Conservation (phyloP, 2,888 invertebrate species). For the Odontomyia ornata region DNA sequence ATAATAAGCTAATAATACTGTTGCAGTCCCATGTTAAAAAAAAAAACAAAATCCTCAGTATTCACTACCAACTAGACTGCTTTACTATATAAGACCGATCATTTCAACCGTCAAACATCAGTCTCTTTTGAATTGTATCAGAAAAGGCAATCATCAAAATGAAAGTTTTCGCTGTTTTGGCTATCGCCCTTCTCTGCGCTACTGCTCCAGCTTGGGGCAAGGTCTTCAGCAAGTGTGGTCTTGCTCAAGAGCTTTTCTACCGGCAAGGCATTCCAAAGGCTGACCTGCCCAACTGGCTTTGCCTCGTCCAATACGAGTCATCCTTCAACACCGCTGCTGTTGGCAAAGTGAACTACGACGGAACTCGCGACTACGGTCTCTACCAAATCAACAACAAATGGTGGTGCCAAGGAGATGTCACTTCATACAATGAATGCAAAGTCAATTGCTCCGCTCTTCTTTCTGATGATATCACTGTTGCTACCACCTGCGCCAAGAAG, state of each 20-base stretch:
- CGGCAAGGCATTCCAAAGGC: constrained; percentile 31
- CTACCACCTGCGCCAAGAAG: constrained; percentile 35
- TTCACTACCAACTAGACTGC: too few relatives aligned
- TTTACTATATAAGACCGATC: neutral
- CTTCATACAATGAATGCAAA: constrained; percentile 26
- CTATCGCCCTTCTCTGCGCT: constrained; percentile 27
- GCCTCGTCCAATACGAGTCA: constrained; percentile 33
- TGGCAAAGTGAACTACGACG: constrained; percentile 24
- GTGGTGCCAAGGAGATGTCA: constrained; percentile 39
- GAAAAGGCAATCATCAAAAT: neutral
- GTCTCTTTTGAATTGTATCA: constrained; percentile 1
- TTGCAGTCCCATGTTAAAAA: too few relatives aligned
- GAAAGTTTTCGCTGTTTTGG: constrained; percentile 39
- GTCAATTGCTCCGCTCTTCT: constrained; percentile 8
- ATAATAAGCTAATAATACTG: too few relatives aligned
- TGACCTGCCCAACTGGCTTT: constrained; percentile 29
- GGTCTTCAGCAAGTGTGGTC: constrained; percentile 31
- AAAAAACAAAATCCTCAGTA: too few relatives aligned
- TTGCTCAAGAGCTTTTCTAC: constrained; percentile 15
- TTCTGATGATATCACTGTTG: constrained; percentile 26
- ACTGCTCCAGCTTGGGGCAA: constrained; percentile 26
- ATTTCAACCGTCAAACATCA: neutral
- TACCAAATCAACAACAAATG: constrained; percentile 43
- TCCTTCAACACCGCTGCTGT: constrained; percentile 30
- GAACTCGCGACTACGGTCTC: constrained; percentile 41